Conservation (phyloP, 2,888 invertebrate genomes). For the Pyrrhia umbra region DNA sequence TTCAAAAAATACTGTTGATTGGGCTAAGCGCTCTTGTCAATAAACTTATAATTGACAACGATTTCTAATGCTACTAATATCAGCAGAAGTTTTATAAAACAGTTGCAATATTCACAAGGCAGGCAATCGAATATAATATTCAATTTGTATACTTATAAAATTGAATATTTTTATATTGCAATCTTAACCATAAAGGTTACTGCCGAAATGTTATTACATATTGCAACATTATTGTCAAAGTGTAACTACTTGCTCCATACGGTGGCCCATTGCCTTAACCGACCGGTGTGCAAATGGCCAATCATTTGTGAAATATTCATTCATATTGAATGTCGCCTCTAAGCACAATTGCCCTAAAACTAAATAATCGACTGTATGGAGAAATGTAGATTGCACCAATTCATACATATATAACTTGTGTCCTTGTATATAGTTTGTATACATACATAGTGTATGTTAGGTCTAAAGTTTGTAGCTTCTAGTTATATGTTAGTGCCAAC, state of each 20-base stretch:
- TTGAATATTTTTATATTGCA: slow-evolving; percentile 4
- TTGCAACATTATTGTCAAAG: slow-evolving; percentile 3
- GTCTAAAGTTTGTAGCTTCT: slow-evolving; percentile 55
- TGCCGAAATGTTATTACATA: not conserved
- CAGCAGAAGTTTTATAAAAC: not conserved
- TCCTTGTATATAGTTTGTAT: slow-evolving; percentile 58
- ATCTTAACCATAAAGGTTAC: not conserved
- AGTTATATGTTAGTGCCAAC: slow-evolving; percentile 54
- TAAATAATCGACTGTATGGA: slow-evolving; percentile 29
- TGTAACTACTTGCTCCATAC: slow-evolving; percentile 23
- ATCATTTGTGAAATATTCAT: slow-evolving; percentile 26
- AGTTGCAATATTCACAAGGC: too few relatives aligned
- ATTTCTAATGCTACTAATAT: not conserved
- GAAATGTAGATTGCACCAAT: slow-evolving; percentile 14
- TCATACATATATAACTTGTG: slow-evolving; percentile 34
- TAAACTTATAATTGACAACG: not conserved
- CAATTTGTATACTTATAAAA: not conserved
- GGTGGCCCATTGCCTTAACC: slow-evolving; percentile 2
- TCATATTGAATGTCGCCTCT: slow-evolving; percentile 42
- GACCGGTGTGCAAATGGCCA: not conserved
- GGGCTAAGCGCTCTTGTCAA: not conserved
- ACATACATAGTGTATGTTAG: slow-evolving; percentile 57
- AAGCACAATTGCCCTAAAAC: not conserved
- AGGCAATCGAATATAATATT: not conserved
- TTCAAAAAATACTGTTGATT: not conserved